Evolutionary conservation across 2,888 invertebrate species (phyloP).

Genomic region (Lagria hirta): DNA sequence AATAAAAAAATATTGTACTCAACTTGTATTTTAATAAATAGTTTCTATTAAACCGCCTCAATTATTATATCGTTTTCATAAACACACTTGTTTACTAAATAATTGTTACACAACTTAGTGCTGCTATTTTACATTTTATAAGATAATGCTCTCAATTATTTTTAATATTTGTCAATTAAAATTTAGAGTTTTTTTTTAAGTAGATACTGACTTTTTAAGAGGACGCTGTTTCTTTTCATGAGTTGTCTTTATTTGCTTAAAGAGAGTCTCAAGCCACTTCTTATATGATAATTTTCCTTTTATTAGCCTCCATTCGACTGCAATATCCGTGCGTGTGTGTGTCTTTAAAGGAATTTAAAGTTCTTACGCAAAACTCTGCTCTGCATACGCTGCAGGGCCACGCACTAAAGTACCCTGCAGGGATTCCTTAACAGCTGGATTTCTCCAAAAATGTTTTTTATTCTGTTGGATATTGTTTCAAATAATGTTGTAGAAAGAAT

Average conservation of each 20-base stretch:
- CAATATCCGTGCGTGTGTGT: slow-evolving; percentile 24
- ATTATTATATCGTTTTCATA: too few species aligned
- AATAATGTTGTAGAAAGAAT: slow-evolving; percentile 31
- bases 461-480: slow-evolving; percentile 32
- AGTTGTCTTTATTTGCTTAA: slow-evolving; percentile 16
- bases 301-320: slow-evolving; percentile 28
- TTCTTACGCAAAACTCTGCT: slow-evolving; percentile 21
- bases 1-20: too few species aligned
- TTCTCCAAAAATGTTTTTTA: slow-evolving; percentile 30
- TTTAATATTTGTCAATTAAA: too few species aligned
- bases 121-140: too few species aligned
- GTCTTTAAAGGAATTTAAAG: slow-evolving; percentile 22
- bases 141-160: too few species aligned
- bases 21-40: too few species aligned
- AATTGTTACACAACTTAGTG: too few species aligned
- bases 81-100: too few species aligned
- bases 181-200: too few species aligned
- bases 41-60: too few species aligned
- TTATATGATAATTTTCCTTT: slow-evolving; percentile 35
- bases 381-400: slow-evolving; percentile 29
- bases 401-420: slow-evolving; percentile 30
- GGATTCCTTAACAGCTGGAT: slow-evolving; percentile 32
- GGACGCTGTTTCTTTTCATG: slow-evolving; percentile 19
- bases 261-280: slow-evolving; percentile 27
- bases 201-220: too few species aligned